Conservation (phyloP, 1,140 invertebrate species). For the Pseudobourletiella spinata region DNA sequence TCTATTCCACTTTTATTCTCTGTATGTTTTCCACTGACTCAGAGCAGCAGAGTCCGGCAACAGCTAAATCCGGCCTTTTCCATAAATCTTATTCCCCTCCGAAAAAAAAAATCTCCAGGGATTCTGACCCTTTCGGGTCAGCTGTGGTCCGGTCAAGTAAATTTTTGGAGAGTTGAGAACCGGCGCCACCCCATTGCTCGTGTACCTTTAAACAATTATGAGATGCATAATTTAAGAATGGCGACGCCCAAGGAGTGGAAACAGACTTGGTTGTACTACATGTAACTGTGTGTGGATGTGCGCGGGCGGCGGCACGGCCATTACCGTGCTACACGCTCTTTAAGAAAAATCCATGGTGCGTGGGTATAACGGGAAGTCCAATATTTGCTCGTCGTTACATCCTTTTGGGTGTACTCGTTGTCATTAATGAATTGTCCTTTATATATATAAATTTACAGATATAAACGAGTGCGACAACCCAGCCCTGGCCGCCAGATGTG, state of each 20-base stretch:
- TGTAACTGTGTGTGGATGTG: too few relatives aligned
- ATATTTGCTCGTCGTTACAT: not conserved
- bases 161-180: too few relatives aligned
- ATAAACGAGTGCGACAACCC: slow-evolving; percentile 90
- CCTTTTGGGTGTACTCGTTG: not conserved
- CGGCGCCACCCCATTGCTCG: too few relatives aligned
- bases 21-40: not conserved
- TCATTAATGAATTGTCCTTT: not conserved
- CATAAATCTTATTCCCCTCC: not conserved
- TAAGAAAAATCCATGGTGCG: not conserved
- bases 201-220: too few relatives aligned
- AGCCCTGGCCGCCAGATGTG: slow-evolving; percentile 66
- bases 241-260: too few relatives aligned
- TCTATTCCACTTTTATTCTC: not conserved
- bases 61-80: not conserved
- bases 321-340: not conserved
- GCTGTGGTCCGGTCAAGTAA: too few relatives aligned
- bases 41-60: not conserved
- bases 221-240: too few relatives aligned
- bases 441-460: slow-evolving; percentile 50
- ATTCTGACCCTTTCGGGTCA: too few relatives aligned
- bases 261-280: too few relatives aligned
- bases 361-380: not conserved
- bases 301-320: too few relatives aligned
- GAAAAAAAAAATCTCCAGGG: too few relatives aligned